Evolutionary conservation across 2,113 vertebrate genomes (phyloP).

Genomic region (Sapajus apella): DNA sequence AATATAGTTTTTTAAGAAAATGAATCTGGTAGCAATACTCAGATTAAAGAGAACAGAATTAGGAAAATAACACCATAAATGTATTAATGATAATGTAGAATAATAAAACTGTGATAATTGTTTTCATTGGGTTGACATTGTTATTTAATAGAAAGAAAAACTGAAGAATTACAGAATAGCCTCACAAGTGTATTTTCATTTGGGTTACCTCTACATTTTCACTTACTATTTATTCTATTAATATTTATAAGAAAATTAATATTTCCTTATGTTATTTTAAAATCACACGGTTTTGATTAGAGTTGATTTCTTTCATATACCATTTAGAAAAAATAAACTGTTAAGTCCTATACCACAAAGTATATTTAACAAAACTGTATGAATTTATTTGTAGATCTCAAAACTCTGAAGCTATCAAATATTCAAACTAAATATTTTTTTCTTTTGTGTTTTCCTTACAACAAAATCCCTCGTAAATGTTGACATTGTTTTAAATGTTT

Average conservation of each 20-base stretch:
- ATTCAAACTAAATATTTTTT: not conserved
- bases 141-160: not conserved
- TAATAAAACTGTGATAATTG: not conserved
- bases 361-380: not conserved
- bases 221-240: not conserved
- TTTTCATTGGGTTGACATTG: not conserved
- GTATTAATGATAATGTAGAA: not conserved
- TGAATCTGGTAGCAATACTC: not conserved
- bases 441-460: not conserved
- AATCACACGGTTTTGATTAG: not conserved
- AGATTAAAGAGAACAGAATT: not conserved
- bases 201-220: not conserved
- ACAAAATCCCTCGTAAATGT: not conserved
- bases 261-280: not conserved
- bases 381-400: not conserved
- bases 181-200: conserved; percentile 5
- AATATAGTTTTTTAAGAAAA: not conserved
- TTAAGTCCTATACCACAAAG: not conserved
- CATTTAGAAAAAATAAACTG: not conserved
- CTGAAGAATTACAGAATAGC: not conserved
- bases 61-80: not conserved
- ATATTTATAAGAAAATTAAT: not conserved
- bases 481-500: not conserved
- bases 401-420: not conserved
- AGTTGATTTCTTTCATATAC: not conserved